These are phyloP conservation scores for Metallyticus violacea DNA, from an alignment of 2,888 invertebrate genomes.

Conservation along the genomic window DNA sequence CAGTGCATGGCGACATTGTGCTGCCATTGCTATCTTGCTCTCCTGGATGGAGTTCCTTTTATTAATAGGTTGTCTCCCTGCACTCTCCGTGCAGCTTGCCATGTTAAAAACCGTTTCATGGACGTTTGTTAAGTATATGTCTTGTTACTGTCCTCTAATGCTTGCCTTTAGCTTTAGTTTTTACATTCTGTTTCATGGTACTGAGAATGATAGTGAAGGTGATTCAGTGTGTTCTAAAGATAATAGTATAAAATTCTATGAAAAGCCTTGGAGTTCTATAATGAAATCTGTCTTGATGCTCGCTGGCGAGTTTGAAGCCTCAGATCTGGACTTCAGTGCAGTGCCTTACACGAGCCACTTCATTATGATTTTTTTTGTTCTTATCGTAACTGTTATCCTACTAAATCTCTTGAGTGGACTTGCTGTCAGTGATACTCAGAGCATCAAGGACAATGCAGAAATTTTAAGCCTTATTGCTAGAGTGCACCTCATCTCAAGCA, in stretches of 20 bases:
- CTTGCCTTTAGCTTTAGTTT: background rate
- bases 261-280: background rate
- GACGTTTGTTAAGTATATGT: constrained; percentile 11
- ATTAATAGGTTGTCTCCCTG: background rate
- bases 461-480: constrained; percentile 4
- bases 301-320: constrained; percentile 2
- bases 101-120: background rate
- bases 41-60: constrained; percentile 3
- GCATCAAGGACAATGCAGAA: constrained; percentile 4
- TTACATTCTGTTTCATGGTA: background rate
- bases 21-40: background rate
- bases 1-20: background rate
- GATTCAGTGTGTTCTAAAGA: background rate
- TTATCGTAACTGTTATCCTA: background rate
- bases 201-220: background rate
- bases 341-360: background rate
- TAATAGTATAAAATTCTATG: background rate
- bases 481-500: background rate
- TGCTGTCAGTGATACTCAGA: background rate
- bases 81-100: background rate
- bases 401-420: constrained; percentile 6
- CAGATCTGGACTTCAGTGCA: background rate
- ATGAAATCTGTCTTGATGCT: background rate
- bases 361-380: background rate
- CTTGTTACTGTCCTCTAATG: background rate